Percentiles rank a stretch among this genome's conserved stretches.
Evolutionary conservation across 2,113 vertebrate genomes (phyloP).

Genomic region (Catharus fuscescens): DNA sequence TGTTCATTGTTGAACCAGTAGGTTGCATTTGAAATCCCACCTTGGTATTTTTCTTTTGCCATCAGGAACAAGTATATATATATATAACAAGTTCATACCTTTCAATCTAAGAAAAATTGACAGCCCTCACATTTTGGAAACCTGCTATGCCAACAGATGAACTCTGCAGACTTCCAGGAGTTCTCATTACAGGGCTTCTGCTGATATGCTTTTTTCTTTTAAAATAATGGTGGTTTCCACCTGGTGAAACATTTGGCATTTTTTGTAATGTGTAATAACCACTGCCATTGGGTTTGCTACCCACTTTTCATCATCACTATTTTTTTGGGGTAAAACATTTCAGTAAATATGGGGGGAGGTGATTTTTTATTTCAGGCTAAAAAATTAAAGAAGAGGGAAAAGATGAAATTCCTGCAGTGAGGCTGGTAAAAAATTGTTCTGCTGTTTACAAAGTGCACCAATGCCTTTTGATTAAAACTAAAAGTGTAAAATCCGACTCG

Average conservation of each 20-base stretch:
- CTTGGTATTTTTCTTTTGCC: neutral
- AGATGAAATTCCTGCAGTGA: neutral
- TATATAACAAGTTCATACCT: neutral
- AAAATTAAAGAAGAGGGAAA: neutral
- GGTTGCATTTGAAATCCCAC: neutral
- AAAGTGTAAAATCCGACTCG: neutral
- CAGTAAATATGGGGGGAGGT: neutral
- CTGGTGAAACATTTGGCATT: neutral
- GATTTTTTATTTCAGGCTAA: neutral
- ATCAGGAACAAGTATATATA: neutral
- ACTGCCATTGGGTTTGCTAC: neutral
- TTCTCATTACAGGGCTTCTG: neutral
- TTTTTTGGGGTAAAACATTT: neutral
- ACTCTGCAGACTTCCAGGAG: neutral
- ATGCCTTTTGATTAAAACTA: constrained; percentile 1
- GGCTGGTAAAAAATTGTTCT: neutral
- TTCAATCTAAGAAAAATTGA: neutral
- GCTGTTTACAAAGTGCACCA: neutral
- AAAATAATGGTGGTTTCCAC: neutral
- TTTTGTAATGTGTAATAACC: neutral
- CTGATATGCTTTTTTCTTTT: neutral
- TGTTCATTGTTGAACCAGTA: neutral
- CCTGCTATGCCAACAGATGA: neutral
- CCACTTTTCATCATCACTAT: neutral
- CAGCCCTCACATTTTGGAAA: neutral